Evolutionary conservation across 2,113 vertebrate species (phyloP), one percentile per base, ranked within the genome.

Genomic region (Stegastes partitus): DNA sequence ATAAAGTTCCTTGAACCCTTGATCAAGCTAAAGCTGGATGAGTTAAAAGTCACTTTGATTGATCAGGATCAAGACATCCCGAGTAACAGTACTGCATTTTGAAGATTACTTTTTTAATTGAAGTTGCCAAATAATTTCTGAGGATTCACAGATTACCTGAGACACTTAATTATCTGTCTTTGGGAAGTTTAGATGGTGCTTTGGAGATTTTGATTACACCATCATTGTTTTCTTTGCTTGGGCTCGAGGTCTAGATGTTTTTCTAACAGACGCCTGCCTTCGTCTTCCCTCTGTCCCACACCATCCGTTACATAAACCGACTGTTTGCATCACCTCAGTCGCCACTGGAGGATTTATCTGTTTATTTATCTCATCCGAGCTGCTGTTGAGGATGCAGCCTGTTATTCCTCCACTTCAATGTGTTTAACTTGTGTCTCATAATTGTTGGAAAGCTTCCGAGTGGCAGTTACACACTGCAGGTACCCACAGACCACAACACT

Each of bases 381-480:
- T 63, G 8, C 80, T 55, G 15, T 37, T 19, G 47, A 70, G 67
- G 68, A 84, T 69, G 68, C 28, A 7, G 10, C 44, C 1, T 14
- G 68, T 77, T 49, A 72, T 19, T 44, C 25, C 26, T 59, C 45
- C 11, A 16, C 82, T 72, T 58, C 66, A 75, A 45, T 51, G 22
- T 22, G 62, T 55, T 81, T 68, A 78, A 68, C 64, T 31, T 76
- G 55, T 28, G 11, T 67, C 11, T 84, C 82, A 22, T 82, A 39
- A 81, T 83, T 11, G 50, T 67, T 67, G 26, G 12, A 65, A 73
- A 72, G 79, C 76, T 75, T 77, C 15, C 3, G 47, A 37, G 83
- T 84, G 89, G 87, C 88, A 81, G 85, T 89, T 80, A 91, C 49
- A 83, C 68, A 68, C 58, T 66, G 81, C 90, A 91, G 89, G 74